phyloP scores from a whole-genome alignment of 2,888 invertebrate species.

The Hipparchia semele region DNA sequence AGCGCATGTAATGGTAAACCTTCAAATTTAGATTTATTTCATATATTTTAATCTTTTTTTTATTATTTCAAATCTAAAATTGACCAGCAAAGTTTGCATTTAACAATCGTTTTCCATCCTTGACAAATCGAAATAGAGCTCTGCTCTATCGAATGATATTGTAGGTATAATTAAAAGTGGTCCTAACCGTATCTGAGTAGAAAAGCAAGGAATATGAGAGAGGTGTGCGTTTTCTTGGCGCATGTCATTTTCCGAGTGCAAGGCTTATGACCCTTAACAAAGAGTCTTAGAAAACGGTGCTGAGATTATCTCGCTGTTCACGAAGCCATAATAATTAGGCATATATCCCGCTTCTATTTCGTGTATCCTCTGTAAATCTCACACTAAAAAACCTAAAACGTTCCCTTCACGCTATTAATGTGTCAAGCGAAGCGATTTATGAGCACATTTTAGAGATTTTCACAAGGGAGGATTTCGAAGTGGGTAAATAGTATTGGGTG shows the following conservation, averaged over 20 bases:
- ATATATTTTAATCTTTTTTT: no score
- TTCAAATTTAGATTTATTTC: no score
- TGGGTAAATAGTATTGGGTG: constrained; percentile 1
- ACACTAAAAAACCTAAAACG: constrained; percentile 1
- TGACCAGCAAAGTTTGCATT: background rate
- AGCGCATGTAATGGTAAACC: no score
- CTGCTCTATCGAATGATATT: no score
- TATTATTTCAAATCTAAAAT: no score
- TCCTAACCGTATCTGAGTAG: no score
- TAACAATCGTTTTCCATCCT: no score
- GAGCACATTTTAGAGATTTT: constrained; percentile 12
- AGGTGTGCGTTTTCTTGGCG: background rate
- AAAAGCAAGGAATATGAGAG: background rate
- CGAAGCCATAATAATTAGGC: constrained; percentile 13
- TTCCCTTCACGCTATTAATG: constrained; percentile 5
- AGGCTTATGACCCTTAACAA: constrained; percentile 14
- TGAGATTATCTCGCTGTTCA: background rate
- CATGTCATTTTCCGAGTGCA: constrained; percentile 14
- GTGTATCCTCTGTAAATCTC: background rate
- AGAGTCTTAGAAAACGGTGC: constrained; percentile 11
- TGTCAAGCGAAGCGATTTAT: constrained; percentile 12
- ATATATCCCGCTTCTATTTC: background rate
- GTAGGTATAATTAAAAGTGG: no score
- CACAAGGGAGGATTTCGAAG: background rate
- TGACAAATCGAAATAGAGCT: no score